Evolutionary conservation across 2,888 invertebrate genomes (phyloP).

Genomic region (Tolmerus cingulatus): DNA sequence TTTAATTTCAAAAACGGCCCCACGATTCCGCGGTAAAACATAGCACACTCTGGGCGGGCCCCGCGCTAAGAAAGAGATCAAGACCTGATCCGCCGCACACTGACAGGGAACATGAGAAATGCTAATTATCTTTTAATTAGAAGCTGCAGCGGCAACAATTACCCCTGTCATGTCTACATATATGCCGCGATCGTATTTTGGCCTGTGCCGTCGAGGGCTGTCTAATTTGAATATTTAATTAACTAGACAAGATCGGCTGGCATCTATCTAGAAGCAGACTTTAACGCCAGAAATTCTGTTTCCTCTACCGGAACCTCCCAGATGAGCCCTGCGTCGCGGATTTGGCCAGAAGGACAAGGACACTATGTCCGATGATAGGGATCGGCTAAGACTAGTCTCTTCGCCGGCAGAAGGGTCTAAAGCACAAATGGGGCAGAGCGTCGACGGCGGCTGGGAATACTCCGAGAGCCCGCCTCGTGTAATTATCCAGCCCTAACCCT

Average conservation of each 20-base stretch:
- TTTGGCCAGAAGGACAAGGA: not conserved
- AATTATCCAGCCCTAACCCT: not conserved
- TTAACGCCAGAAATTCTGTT: not conserved
- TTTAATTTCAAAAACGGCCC: not conserved
- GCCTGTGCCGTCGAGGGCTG: not conserved
- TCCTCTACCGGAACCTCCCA: not conserved
- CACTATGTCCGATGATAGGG: not conserved
- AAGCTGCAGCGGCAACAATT: slow-evolving; percentile 29
- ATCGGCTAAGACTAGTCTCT: not conserved
- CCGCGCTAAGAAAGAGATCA: slow-evolving; percentile 17
- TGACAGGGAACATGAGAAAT: slow-evolving; percentile 30
- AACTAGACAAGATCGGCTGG: slow-evolving; percentile 1
- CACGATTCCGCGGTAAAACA: not conserved
- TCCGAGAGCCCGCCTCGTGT: not conserved
- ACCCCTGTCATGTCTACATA: slow-evolving; percentile 24
- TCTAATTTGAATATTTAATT: slow-evolving; percentile 41
- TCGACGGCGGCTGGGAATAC: not conserved
- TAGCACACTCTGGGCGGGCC: not conserved
- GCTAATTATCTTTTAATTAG: slow-evolving; percentile 41
- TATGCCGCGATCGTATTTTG: slow-evolving; percentile 1
- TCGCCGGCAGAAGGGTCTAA: not conserved
- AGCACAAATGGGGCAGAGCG: not conserved
- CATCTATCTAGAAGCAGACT: not conserved
- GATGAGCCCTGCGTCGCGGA: not conserved
- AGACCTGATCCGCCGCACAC: slow-evolving; percentile 2